Percentiles rank a stretch among this genome's conserved stretches.
Evolutionary conservation across 2,888 invertebrate genomes (phyloP).

Genomic region (Ptychoptera contaminata): DNA sequence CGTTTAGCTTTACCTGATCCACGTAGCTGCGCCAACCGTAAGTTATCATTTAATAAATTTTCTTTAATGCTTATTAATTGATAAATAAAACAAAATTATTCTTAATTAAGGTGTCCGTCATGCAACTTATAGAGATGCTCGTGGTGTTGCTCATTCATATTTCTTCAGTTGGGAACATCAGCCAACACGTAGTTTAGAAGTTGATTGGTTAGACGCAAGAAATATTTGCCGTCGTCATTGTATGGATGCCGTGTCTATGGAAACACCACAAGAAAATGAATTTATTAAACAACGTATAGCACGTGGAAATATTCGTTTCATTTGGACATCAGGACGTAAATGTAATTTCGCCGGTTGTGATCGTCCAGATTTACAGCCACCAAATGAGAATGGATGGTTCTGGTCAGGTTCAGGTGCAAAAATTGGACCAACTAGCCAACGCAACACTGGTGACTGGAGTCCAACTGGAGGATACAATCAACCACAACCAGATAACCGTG

Average conservation of each 20-base stretch:
- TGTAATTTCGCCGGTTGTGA: slow-evolving; percentile 87
- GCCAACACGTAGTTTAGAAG: slow-evolving; percentile 66
- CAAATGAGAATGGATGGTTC: slow-evolving; percentile 81
- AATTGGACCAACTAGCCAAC: slow-evolving; percentile 74
- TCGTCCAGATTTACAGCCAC: slow-evolving; percentile 66
- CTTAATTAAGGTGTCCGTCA: slow-evolving; percentile 59
- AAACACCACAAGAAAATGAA: slow-evolving; percentile 81
- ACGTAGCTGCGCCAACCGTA: slow-evolving; percentile 76
- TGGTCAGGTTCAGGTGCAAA: slow-evolving; percentile 88
- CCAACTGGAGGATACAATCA: slow-evolving; percentile 76
- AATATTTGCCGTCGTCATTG: slow-evolving; percentile 85
- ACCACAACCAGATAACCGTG: slow-evolving; percentile 77
- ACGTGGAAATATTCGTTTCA: slow-evolving; percentile 61
- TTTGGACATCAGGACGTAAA: slow-evolving; percentile 85
- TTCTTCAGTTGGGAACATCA: slow-evolving; percentile 89
- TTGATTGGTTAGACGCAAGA: slow-evolving; percentile 80
- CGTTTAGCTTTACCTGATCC: slow-evolving; percentile 77
- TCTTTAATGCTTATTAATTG: neutral
- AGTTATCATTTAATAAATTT: slow-evolving; percentile 28
- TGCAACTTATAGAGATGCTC: slow-evolving; percentile 72
- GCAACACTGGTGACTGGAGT: slow-evolving; percentile 84
- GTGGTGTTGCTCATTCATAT: slow-evolving; percentile 78
- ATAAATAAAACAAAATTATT: slow-evolving; percentile 4
- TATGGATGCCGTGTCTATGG: slow-evolving; percentile 84
- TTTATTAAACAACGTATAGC: slow-evolving; percentile 76